Evolutionary conservation across 2,113 vertebrate genomes (phyloP).

Genomic region (Thinocorus orbignyianus): DNA sequence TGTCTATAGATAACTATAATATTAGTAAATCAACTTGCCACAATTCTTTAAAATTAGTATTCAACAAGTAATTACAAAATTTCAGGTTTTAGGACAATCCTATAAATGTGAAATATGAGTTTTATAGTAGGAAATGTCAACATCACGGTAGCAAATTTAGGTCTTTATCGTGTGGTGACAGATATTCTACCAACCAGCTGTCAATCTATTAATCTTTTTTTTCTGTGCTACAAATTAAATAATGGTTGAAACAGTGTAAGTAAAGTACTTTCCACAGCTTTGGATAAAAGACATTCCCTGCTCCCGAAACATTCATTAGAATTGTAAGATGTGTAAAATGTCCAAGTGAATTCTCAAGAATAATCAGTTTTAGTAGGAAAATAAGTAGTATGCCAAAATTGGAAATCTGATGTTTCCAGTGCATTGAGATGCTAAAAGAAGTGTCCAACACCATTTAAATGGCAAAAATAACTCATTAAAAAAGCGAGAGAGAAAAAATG

Average conservation of each 20-base stretch:
- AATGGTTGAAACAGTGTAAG: background rate
- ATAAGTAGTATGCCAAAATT: background rate
- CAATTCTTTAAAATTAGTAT: background rate
- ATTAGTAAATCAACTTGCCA: background rate
- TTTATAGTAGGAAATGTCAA: background rate
- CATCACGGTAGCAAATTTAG: background rate
- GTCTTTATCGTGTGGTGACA: background rate
- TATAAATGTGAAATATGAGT: background rate
- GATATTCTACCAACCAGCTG: background rate
- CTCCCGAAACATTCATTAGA: background rate
- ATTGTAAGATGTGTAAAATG: background rate
- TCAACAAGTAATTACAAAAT: background rate
- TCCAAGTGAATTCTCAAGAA: background rate
- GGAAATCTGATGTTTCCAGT: background rate
- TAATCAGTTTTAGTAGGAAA: background rate
- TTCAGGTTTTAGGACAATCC: background rate
- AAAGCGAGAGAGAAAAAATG: background rate
- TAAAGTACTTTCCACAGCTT: background rate
- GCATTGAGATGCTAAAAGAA: background rate
- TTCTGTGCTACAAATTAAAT: background rate
- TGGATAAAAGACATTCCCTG: background rate
- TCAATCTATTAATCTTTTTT: background rate
- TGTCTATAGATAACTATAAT: background rate
- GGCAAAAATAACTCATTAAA: background rate
- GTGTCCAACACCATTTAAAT: background rate